Percentiles rank a stretch among this genome's conserved stretches.
These are phyloP conservation scores for Malurus leucopterus DNA, from an alignment of 2,797 vertebrate species.

Conservation along the genomic window DNA sequence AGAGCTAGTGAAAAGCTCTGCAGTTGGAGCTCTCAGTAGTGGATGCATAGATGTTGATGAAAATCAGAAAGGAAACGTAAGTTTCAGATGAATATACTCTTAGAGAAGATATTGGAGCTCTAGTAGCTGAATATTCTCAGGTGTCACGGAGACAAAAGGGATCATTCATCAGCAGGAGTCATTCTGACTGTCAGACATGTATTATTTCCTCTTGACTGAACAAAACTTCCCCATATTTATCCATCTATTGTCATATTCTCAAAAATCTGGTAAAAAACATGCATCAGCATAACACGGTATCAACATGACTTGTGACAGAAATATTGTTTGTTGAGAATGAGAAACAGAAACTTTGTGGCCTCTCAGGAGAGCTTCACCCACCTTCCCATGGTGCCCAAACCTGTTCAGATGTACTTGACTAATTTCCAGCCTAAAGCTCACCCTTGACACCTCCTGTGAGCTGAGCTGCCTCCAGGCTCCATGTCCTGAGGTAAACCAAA, in stretches of 20 bases:
- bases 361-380: not conserved
- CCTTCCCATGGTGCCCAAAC: not conserved
- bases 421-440: not conserved
- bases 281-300: slow-evolving; percentile 9
- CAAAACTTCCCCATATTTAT: not conserved
- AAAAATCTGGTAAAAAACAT: not conserved
- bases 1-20: not conserved
- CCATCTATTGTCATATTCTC: not conserved
- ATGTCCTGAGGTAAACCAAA: not conserved
- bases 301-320: not conserved
- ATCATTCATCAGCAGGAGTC: slow-evolving; percentile 15
- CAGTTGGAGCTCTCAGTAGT: not conserved
- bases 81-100: not conserved
- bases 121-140: not conserved
- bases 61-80: not conserved
- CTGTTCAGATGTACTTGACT: not conserved
- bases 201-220: not conserved
- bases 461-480: not conserved
- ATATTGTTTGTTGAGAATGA: not conserved
- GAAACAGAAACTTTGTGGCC: not conserved
- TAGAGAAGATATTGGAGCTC: not conserved
- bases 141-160: not conserved
- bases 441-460: not conserved
- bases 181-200: not conserved
- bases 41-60: not conserved